phyloP scores from a whole-genome alignment of 2,113 vertebrate species.

The Heloderma charlesbogerti region DNA sequence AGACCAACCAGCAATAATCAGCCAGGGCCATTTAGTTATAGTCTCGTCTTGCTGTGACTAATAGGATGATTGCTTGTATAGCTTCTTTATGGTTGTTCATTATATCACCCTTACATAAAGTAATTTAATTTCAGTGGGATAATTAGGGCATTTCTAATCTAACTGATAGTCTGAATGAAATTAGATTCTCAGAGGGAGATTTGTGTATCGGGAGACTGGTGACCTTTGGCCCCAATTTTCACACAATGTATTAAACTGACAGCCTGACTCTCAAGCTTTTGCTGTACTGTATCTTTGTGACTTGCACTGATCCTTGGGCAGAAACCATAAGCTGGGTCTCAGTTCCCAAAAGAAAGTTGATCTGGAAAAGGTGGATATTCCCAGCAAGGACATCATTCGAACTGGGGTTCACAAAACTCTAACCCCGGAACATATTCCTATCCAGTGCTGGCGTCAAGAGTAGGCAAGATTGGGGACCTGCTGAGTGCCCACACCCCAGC shows the following conservation, averaged over 20 bases:
- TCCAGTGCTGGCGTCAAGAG: too few relatives aligned
- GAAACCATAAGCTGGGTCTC: conserved; percentile 9
- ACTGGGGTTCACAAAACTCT: neutral
- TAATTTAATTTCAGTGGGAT: conserved; percentile 89
- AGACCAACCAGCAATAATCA: conserved; percentile 72
- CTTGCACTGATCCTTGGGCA: conserved; percentile 53
- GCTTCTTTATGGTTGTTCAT: conserved; percentile 85
- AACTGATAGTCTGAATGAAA: conserved; percentile 90
- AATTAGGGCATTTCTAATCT: conserved; percentile 89
- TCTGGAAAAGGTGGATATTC: neutral
- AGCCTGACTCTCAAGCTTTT: conserved; percentile 72
- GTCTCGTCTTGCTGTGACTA: conserved; percentile 84
- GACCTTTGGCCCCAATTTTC: conserved; percentile 85
- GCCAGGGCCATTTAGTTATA: conserved; percentile 80
- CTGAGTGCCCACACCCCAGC: too few relatives aligned
- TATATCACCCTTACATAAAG: conserved; percentile 87
- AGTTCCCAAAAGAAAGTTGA: neutral
- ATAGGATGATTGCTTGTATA: conserved; percentile 87
- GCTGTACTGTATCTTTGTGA: conserved; percentile 55
- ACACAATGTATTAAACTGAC: conserved; percentile 82
- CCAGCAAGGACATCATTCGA: neutral
- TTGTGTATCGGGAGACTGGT: conserved; percentile 80
- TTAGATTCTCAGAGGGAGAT: conserved; percentile 85
- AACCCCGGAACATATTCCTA: neutral
- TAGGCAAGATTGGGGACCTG: too few relatives aligned